These are phyloP conservation scores for Campoletis raptor DNA, from an alignment of 2,888 invertebrate species.

Conservation along the genomic window DNA sequence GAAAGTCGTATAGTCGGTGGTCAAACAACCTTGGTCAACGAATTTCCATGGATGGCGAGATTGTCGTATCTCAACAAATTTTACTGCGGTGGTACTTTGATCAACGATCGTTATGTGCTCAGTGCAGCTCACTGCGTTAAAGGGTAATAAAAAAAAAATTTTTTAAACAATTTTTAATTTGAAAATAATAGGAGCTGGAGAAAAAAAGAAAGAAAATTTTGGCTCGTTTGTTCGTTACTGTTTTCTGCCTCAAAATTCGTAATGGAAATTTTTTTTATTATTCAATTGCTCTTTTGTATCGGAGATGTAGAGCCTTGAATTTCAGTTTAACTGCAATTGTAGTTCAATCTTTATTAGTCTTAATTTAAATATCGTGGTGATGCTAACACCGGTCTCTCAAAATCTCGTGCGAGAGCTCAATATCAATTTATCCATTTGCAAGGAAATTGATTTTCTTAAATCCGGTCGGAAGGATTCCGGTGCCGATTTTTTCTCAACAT, in stretches of 20 bases:
- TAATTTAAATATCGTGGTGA: no score
- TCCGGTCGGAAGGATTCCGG: no score
- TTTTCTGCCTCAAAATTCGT: not conserved
- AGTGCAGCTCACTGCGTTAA: constrained; percentile 96
- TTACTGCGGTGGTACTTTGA: constrained; percentile 95
- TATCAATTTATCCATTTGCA: no score
- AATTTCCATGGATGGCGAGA: constrained; percentile 96
- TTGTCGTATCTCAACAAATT: constrained; percentile 95
- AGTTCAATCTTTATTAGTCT: no score
- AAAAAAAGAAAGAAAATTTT: not conserved
- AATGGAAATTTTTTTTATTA: no score
- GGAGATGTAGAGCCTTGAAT: not conserved
- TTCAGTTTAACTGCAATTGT: not conserved
- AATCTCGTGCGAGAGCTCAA: no score
- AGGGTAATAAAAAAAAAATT: constrained; percentile 88
- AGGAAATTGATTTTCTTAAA: no score
- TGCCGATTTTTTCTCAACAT: no score
- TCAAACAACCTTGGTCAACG: constrained; percentile 90
- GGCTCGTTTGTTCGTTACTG: not conserved
- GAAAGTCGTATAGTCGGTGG: constrained; percentile 94
- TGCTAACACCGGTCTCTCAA: no score
- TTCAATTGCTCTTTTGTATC: not conserved
- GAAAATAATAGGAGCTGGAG: not conserved
- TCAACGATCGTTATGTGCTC: constrained; percentile 94
- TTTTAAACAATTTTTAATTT: not conserved